Evolutionary conservation across 2,797 vertebrate genomes (phyloP), one percentile per base, ranked within the genome.

Genomic region (Sebastes wilsoni): DNA sequence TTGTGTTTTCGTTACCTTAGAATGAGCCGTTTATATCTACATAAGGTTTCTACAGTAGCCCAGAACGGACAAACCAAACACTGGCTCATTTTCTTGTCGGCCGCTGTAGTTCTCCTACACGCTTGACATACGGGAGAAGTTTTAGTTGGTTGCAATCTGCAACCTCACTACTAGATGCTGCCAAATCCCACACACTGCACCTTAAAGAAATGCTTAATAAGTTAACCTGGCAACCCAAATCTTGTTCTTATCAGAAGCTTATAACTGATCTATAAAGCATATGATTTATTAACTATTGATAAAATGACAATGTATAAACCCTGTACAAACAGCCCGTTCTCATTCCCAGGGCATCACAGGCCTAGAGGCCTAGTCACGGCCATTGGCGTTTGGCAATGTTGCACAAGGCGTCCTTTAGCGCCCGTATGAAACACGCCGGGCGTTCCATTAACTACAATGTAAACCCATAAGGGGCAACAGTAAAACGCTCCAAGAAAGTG

Each of bases 381-480:
- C 42, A 0, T 46, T 42, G 38, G 14, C 14, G 16, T 46, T 46
- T 46, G 42, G 0, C 42, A 46, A 0, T 1, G 42, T 0, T 1
- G 38, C 14, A 0, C 42, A 16, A 46, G 1, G 42, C 6, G 1
- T 1, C 42, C 42, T 46, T 18, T 46, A 46, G 42, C 14, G 5
- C 2, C 3, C 0, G 1, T 34, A 34, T 7, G 28, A 28, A 28
- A 28, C 28, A 28, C 28, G 0, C 28, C 1, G 12, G 4, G 0
- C 0, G 6, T 46, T 46, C 42, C 42, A 46, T 46, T 46, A 46
- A 46, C 42, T 46, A 46, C 42, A 46, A 46, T 3, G 14, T 46
- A 46, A 46, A 46, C 42, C 2, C 16, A 46, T 46, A 1, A 18
- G 42, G 0, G 0, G 42, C 3, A 46, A 46, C 42, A 0, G 42